These are phyloP conservation scores for Cryptocheilus praepositus DNA, from an alignment of 2,888 invertebrate genomes.

Conservation along the genomic window DNA sequence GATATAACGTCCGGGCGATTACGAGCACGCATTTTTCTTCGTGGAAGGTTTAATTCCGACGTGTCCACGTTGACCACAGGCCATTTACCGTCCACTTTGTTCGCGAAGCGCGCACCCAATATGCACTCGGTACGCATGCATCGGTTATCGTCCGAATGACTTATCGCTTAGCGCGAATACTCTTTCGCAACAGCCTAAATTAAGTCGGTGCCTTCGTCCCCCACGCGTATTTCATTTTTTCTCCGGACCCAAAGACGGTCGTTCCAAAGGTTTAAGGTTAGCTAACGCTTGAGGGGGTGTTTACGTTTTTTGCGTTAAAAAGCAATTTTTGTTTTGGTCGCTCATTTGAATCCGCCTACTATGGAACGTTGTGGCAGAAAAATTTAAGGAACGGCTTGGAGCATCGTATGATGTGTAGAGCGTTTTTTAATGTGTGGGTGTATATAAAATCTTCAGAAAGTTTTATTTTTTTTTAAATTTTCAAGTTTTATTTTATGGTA, in stretches of 20 bases:
- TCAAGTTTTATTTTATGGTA: too few relatives aligned
- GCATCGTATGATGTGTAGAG: too few relatives aligned
- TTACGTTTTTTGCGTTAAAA: too few relatives aligned
- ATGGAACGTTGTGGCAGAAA: too few relatives aligned
- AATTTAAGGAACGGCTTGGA: too few relatives aligned
- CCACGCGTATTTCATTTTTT: slow-evolving; percentile 64
- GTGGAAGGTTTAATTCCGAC: slow-evolving; percentile 49
- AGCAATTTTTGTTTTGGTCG: too few relatives aligned
- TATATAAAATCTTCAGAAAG: too few relatives aligned
- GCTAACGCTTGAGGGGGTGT: slow-evolving; percentile 16
- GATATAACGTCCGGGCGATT: slow-evolving; percentile 25
- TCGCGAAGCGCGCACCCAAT: slow-evolving; percentile 19
- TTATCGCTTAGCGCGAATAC: slow-evolving; percentile 62
- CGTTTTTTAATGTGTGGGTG: too few relatives aligned
- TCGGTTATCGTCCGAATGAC: slow-evolving; percentile 70
- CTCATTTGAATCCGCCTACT: too few relatives aligned
- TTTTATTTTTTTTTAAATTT: too few relatives aligned
- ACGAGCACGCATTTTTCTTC: slow-evolving; percentile 48
- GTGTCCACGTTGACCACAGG: slow-evolving; percentile 32
- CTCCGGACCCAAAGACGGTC: slow-evolving; percentile 25
- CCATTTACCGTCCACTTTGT: slow-evolving; percentile 46
- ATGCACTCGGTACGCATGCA: background rate
- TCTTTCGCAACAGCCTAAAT: slow-evolving; percentile 61
- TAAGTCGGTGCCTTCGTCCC: slow-evolving; percentile 58
- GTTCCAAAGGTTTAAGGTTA: slow-evolving; percentile 44